phyloP scores from a whole-genome alignment of 37 sponge, comb jelly and placozoan genomes.

The Halisarca cf. caerulea region DNA sequence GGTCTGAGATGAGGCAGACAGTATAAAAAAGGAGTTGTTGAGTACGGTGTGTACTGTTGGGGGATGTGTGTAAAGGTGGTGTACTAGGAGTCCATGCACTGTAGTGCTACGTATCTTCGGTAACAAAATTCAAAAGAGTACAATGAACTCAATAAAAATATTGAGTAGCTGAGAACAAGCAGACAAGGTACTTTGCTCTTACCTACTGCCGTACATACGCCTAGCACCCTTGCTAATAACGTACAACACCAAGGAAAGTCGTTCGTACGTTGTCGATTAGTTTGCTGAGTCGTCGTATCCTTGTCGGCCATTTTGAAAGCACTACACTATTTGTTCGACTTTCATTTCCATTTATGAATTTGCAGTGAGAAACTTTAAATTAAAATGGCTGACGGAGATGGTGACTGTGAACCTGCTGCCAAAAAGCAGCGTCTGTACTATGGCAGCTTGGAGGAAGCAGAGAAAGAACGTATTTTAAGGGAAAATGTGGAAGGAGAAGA shows the following conservation, averaged over 20 bases:
- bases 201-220: constrained; percentile 53
- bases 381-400: background rate
- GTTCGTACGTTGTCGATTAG: background rate
- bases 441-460: constrained; percentile 67
- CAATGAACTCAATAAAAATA: too few species aligned
- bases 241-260: constrained; percentile 48
- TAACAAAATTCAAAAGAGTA: too few species aligned
- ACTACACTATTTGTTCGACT: background rate
- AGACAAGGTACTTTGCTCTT: background rate
- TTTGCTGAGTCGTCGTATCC: background rate
- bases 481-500: background rate
- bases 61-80: too few species aligned
- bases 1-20: too few species aligned
- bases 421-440: constrained; percentile 67
- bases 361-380: background rate
- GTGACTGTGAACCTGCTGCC: constrained; percentile 12
- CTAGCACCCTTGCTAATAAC: constrained; percentile 56
- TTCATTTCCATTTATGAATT: background rate
- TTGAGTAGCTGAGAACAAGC: too few species aligned
- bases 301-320: background rate
- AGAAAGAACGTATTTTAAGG: constrained; percentile 9
- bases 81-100: too few species aligned
- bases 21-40: too few species aligned
- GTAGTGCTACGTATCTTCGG: too few species aligned
- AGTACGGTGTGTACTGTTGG: too few species aligned